Evolutionary conservation across 2,888 invertebrate species (phyloP), one percentile per base, ranked within the genome.

Genomic region (Eilema depressum): DNA sequence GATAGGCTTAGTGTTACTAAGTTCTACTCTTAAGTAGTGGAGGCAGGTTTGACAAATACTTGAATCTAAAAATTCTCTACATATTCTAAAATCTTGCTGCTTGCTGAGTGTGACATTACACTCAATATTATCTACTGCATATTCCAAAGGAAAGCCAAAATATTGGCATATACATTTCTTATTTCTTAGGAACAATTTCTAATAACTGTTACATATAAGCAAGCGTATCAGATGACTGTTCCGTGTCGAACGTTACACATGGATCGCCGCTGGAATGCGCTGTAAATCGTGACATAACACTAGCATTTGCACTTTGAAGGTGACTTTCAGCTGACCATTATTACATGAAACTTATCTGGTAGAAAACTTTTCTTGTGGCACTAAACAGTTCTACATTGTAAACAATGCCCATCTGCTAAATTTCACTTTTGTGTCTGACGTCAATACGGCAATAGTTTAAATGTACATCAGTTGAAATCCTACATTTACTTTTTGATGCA

Each of bases 241-340:
- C 77, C 71, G 72, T 80, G 73, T 78, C 75, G 70, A 77, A 64
- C 70, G 70, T 68, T 74, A 67, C 81, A 75, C 71, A 78, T 80
- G 76, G 74, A 33, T 56, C 63, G 63, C 53, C 63, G 65, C 70
- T 63, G 79, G 78, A 82, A 83, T 82, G 78, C 73, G 75, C 59
- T 68, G 37, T 78, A 75, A 80, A 75, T 76, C 69, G 74, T 83
- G 76, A 80, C 77, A 78, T 74, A 74, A 80, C 74, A 72, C 62
- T 65, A 26, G 53, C 41, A 66, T 73, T 69, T 69, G 65, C 57
- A 61, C 67, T 63, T 64, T 75, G 78, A 80, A 83, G 82, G 78
- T 81, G 82, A 81, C 81, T 77, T 84, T 81, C 73, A 78, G 69
- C 66, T 69, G 65, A 62, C 67, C 68, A 47, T 64, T 70, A 67